Percentiles rank a stretch among this genome's conserved stretches.
These are phyloP conservation scores for Lucilia cuprina DNA, from an alignment of 1,140 invertebrate genomes.

Conservation along the genomic window DNA sequence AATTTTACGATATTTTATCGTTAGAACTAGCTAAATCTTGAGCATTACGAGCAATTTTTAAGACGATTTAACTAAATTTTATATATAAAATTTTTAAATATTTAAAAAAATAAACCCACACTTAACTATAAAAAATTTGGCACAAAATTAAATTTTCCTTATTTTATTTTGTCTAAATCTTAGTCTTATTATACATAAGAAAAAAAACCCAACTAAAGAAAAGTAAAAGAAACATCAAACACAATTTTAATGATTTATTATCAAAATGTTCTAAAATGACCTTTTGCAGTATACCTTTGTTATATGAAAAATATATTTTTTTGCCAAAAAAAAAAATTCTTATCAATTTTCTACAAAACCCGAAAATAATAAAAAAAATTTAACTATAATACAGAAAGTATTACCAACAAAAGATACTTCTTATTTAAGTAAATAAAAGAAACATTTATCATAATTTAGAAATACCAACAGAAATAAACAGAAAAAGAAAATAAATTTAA, in stretches of 20 bases:
- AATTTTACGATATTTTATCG: too few relatives aligned
- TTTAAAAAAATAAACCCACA: too few relatives aligned
- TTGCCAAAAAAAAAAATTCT: not conserved
- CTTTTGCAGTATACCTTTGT: not conserved
- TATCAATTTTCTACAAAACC: not conserved
- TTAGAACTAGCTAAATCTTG: too few relatives aligned
- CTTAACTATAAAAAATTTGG: too few relatives aligned
- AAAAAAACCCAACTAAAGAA: not conserved
- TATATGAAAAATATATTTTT: not conserved
- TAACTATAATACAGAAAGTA: not conserved
- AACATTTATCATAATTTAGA: not conserved
- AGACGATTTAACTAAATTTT: too few relatives aligned
- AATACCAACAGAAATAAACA: not conserved
- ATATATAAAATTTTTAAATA: too few relatives aligned
- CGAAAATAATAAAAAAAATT: not conserved
- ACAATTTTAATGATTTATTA: not conserved
- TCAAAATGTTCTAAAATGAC: not conserved
- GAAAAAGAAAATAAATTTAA: not conserved
- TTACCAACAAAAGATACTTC: not conserved
- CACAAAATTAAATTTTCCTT: too few relatives aligned
- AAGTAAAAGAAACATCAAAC: not conserved
- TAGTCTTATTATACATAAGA: not conserved
- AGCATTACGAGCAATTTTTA: too few relatives aligned
- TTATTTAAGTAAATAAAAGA: slow-evolving; percentile 1
- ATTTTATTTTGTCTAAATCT: too few relatives aligned